phyloP scores from a whole-genome alignment of 2,888 invertebrate species.

The Leptodirus hochenwartii region DNA sequence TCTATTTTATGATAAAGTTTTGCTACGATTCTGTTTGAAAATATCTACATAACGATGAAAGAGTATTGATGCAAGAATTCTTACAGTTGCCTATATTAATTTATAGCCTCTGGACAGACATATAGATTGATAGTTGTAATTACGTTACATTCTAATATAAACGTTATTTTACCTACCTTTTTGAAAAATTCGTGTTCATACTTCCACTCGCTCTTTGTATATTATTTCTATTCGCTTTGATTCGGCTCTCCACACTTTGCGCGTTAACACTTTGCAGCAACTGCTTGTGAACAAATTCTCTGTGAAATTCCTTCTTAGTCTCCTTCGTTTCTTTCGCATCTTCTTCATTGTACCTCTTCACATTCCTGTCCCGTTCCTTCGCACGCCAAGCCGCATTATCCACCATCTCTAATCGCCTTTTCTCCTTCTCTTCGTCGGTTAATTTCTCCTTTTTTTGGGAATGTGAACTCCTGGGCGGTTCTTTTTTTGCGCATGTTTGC shows the following conservation, averaged over 20 bases:
- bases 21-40: no score
- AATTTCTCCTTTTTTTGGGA: slow-evolving; percentile 21
- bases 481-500: slow-evolving; percentile 11
- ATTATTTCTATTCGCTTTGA: slow-evolving; percentile 76
- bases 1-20: no score
- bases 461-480: slow-evolving; percentile 4
- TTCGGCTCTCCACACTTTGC: slow-evolving; percentile 62
- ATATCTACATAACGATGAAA: no score
- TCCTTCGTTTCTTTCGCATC: slow-evolving; percentile 29
- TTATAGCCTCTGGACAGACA: no score
- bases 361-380: slow-evolving; percentile 41
- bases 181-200: slow-evolving; percentile 72
- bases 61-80: no score
- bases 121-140: no score
- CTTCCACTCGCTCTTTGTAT: slow-evolving; percentile 65
- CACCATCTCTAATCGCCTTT: slow-evolving; percentile 62
- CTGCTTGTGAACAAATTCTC: slow-evolving; percentile 39
- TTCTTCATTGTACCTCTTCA: slow-evolving; percentile 42
- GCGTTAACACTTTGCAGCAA: slow-evolving; percentile 42
- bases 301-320: slow-evolving; percentile 29
- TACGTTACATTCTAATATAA: no score
- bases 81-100: no score
- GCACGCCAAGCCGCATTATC: slow-evolving; percentile 57
- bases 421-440: slow-evolving; percentile 48
- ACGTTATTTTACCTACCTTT: no score